Base-by-base conservation (phyloP, 2,797 vertebrate genomes). In the Mormyrus proboscirostris region DNA sequence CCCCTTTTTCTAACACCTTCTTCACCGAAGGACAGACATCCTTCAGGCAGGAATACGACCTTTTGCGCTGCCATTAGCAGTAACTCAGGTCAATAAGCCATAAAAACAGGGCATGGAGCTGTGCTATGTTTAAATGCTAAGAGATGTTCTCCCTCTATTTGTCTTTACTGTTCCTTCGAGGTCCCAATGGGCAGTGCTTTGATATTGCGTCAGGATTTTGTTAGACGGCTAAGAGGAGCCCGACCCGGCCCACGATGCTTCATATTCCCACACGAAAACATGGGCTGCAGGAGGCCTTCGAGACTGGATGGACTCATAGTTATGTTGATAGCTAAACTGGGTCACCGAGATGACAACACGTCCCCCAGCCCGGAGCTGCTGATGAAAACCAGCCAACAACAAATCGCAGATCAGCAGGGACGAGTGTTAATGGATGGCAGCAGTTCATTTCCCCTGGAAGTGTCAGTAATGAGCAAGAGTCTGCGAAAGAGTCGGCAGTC, bases 51-150 rank as follows among this genome's bases (percentile, higher is more conserved):
- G 14, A 22, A 51, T 53, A 86, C 0, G 12, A 29, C 50, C 83
- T 51, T 86, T 86, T 16, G 49, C 0, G 12, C 83, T 53, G 83
- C 73, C 41, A 44, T 79, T 79, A 79, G 33, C 38, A 79, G 73
- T 79, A 41, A 79, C 73, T 79, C 73, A 79, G 73, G 73, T 44
- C 73, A 79, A 79, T 79, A 79, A 79, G 41, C 38, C 73, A 79
- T 41, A 79, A 79, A 79, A 79, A 79, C 73, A 79, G 47, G 7
- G n/a, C 50, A 86, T 84, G n/a, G 44, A 25, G n/a, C 65, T 38
- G 29, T 73, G 65, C 38, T 79, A 49, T 86, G 83, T 86, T 51
- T 51, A 53, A 86, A 86, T 33, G 50, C 49, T 86, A 51, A 51
- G 25, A 86, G 29, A 50, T 86, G 12, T 14, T 86, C 29, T 53